Evolutionary conservation across 2,797 vertebrate species (phyloP), one percentile per base, ranked within the genome.

Genomic region (Sebastolobus alascanus): DNA sequence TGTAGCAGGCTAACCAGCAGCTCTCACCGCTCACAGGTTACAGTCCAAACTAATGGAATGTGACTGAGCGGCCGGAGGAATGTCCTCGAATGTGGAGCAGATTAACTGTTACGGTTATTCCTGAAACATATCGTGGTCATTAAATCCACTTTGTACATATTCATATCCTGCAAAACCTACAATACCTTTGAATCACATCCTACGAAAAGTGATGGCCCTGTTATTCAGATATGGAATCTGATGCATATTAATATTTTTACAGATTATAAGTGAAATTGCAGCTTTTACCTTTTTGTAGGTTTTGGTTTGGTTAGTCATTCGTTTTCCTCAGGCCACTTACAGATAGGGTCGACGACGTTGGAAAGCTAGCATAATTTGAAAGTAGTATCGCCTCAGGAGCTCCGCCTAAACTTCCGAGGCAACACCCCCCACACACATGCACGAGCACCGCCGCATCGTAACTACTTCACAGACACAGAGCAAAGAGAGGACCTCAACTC

Each of bases 21-120:
- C 86, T 82, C 72, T 68, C 75, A 73, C 72, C 65, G 9, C 63
- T 78, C 82, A 88, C 85, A 87, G 84, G 85, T 90, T 83, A 88
- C 82, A 81, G 77, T 87, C 66, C 29, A 4, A 68, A 71, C 66
- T 82, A 78, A 89, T 66, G 86, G 87, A 84, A 93, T 90, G 82
- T 77, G 73, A 77, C 72, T 22, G 59, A 73, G 40, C 20, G 16
- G 61, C 29, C 63, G 33, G 40, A 82, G 65, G 80, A 78, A 63
- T 64, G 56, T 66, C 60, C 38, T 75, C 29, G 3, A 20, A 72
- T 22, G 38, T 56, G 46, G 43, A 52, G 14, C 16, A 37, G 14
- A 66, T 37, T 22, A 79, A 77, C 1, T 20, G 11, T 55, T 20
- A n/a, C 7, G 5, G 27, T 33, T 68, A n/a, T 20, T 77, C 71